Base-by-base conservation (phyloP, 2,888 invertebrate genomes). In the Eudemis profundana region DNA sequence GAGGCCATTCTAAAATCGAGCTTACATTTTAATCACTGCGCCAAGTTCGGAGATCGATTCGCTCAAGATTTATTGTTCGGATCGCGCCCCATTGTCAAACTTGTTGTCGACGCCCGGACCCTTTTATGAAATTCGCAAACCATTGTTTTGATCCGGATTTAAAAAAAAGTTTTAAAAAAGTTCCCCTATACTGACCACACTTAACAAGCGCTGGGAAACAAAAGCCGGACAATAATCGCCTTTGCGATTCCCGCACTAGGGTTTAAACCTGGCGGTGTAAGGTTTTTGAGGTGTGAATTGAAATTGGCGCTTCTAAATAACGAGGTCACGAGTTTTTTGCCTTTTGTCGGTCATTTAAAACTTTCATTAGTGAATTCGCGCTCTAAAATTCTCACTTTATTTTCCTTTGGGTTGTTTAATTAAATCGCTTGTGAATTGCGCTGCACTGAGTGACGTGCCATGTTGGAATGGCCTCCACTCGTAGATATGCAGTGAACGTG, bases 321-420 rank as follows among this genome's bases (percentile, higher is more conserved):
- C 87, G 89, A 87, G 89, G 89, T 89, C 89, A 86, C 74, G 77
- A 75, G 73, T 81, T 85, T 87, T 86, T 84, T 83, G 73, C 75
- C 83, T 87, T 86, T 85, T 82, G 86, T 80, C 82, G 83, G 86
- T 86, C 85, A 86, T 89, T 90, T 89, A 85, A 88, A 89, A 89
- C 85, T 89, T 90, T 89, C 88, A 89, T 90, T 89, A 89, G 89
- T 87, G 89, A 87, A 86, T 87, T 85, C 85, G 84, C 80, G 76
- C 76, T 77, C 79, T 84, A 77, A 83, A 83, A 78, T 79, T 81
- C 81, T 78, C 80, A 83, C 83, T 87, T 86, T 85, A 84, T 84
- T 83, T 79, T 83, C 81, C 84, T 84, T 81, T 71, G 79, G 78
- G 76, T 79, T 82, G 81, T 81, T 79, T 81, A 81, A 81, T 79